Evolutionary conservation across 2,888 invertebrate genomes (phyloP).

Genomic region (Diarsia mendica): DNA sequence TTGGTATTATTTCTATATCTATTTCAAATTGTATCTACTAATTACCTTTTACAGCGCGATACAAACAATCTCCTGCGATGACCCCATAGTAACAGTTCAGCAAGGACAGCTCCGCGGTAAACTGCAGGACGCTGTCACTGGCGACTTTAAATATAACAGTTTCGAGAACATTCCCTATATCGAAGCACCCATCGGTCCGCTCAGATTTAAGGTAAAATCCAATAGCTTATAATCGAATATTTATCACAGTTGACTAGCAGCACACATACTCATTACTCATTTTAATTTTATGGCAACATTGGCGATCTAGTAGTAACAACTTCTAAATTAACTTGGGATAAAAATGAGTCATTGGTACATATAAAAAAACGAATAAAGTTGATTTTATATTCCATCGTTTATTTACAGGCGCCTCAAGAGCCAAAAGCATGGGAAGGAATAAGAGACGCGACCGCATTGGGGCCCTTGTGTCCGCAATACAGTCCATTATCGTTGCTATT

Average conservation of each 20-base stretch:
- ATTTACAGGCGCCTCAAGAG: constrained; percentile 74
- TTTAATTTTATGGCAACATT: neutral
- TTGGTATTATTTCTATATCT: too few relatives aligned
- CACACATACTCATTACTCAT: neutral
- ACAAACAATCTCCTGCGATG: constrained; percentile 22
- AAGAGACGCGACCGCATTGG: constrained; percentile 74
- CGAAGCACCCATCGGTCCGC: constrained; percentile 83
- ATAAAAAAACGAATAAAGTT: neutral
- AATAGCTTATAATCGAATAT: neutral
- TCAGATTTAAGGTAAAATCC: constrained; percentile 86
- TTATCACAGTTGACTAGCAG: neutral
- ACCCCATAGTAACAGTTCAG: constrained; percentile 66
- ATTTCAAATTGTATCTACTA: neutral
- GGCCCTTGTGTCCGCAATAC: constrained; percentile 75
- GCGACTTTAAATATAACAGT: constrained; percentile 67
- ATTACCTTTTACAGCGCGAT: constrained; percentile 8
- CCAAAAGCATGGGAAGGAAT: constrained; percentile 76
- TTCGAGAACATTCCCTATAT: constrained; percentile 88
- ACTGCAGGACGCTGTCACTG: constrained; percentile 58
- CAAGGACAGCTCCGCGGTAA: constrained; percentile 75
- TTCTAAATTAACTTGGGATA: neutral
- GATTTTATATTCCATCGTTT: neutral
- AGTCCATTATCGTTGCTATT: constrained; percentile 66
- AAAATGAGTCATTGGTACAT: neutral
- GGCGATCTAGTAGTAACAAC: neutral